These are phyloP conservation scores for Halcyon badia DNA, from an alignment of 2,797 vertebrate species.

Conservation along the genomic window DNA sequence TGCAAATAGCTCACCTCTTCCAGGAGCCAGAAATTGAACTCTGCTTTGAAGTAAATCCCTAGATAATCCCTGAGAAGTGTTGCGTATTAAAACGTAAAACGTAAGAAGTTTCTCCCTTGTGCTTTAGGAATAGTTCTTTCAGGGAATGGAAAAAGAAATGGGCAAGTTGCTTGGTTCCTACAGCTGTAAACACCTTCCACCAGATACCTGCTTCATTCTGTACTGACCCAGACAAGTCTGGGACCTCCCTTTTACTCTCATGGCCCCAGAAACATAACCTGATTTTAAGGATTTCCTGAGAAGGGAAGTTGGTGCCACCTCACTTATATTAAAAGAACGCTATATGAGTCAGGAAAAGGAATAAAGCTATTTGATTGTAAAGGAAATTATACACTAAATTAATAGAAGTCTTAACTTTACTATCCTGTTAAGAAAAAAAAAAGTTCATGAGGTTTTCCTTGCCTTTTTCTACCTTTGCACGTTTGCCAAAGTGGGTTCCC, in stretches of 20 bases:
- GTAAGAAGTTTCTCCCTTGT: neutral
- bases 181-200: neutral
- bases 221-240: neutral
- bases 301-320: neutral
- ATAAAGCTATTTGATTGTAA: neutral
- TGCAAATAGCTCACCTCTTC: neutral
- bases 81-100: neutral
- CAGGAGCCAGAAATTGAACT: neutral
- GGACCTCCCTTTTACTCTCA: neutral
- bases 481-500: neutral
- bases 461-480: neutral
- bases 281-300: neutral
- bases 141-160: neutral
- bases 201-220: neutral
- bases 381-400: neutral
- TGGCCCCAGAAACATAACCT: neutral
- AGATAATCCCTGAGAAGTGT: neutral
- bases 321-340: neutral
- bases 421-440: neutral
- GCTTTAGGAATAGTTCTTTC: neutral
- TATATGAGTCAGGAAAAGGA: neutral
- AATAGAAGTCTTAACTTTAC: neutral
- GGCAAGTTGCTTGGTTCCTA: neutral
- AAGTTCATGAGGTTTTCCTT: neutral
- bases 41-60: slow-evolving; percentile 13